Evolutionary conservation across 2,797 vertebrate species (phyloP).

Genomic region (Menidia menidia): DNA sequence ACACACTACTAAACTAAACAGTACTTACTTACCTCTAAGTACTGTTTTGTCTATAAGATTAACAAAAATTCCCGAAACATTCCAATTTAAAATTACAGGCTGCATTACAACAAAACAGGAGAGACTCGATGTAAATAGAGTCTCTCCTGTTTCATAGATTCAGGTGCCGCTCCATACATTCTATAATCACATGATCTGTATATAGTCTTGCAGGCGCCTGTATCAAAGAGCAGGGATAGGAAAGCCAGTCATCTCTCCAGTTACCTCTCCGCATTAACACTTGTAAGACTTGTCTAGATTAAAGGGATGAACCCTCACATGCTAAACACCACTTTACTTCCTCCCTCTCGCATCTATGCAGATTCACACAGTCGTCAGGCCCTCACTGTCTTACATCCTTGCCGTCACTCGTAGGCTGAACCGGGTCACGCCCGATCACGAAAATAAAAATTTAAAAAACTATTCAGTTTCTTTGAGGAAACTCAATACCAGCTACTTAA

Average conservation of each 20-base stretch:
- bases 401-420: conserved; percentile 10
- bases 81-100: not conserved
- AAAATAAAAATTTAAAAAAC: conserved; percentile 15
- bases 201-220: conserved; percentile 18
- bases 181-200: conserved; percentile 22
- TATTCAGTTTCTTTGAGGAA: conserved; percentile 5
- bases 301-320: conserved; percentile 54
- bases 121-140: not conserved
- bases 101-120: not conserved
- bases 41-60: not conserved
- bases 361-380: conserved; percentile 39
- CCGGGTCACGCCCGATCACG: conserved; percentile 15
- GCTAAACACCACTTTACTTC: conserved; percentile 65
- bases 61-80: not conserved
- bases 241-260: conserved; percentile 48
- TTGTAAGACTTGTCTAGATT: conserved; percentile 65
- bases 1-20: too few relatives aligned
- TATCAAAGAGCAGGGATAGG: conserved; percentile 35
- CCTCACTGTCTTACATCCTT: conserved; percentile 20
- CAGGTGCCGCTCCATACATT: not conserved
- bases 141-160: too few relatives aligned
- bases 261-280: conserved; percentile 66
- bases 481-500: conserved; percentile 14
- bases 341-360: conserved; percentile 31
- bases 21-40: not conserved